Base-by-base conservation (phyloP, 2,797 vertebrate species). In the Xenentodon cancila region DNA sequence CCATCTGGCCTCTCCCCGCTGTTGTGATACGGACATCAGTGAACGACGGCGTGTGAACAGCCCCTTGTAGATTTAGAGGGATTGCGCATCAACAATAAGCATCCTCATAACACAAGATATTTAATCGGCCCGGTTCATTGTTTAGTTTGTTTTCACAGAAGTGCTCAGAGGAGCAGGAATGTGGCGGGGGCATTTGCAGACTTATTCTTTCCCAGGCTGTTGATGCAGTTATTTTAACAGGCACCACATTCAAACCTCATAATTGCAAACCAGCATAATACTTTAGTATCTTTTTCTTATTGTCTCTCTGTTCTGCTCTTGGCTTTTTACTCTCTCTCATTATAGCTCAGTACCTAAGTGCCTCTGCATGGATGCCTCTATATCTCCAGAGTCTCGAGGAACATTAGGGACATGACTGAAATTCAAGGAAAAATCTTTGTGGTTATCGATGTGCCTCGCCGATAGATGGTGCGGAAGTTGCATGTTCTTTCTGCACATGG, bases 21-120 rank as follows among this genome's bases (percentile, higher is more conserved):
- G 57, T 9, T 43, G 57, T 25, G 79, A 80, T 58, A 57, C 59
- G 78, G 80, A 79, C 79, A 71, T 69, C 64, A 61, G 46, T 13
- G 64, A 55, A 47, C 67, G 81, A 80, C 84, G 76, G 73, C 52
- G 63, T 70, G 80, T 60, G 68, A 88, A 90, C 75, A 73, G 62
- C 53, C 69, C 66, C 64, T 67, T 37, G 65, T 72, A 73, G 81
- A 74, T 79, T 80, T 52, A 47, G 69, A 71, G 40, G 48, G 66
- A 63, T 62, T 68, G 76, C 16, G 2, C 72, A 58, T 68, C 62
- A 67, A 73, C 60, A 76, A 60, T 25, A 50, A 59, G 21, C 1
- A 19, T 44, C 21, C 59, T 4, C 61, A 49, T 55, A 57, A 70
- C 59, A 58, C n/a, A 0, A 52, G 21, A 51, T 43, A 65, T 68